Evolutionary conservation across 2,113 vertebrate genomes (phyloP), one percentile per base, ranked within the genome.

Genomic region (Epinephelus moara): DNA sequence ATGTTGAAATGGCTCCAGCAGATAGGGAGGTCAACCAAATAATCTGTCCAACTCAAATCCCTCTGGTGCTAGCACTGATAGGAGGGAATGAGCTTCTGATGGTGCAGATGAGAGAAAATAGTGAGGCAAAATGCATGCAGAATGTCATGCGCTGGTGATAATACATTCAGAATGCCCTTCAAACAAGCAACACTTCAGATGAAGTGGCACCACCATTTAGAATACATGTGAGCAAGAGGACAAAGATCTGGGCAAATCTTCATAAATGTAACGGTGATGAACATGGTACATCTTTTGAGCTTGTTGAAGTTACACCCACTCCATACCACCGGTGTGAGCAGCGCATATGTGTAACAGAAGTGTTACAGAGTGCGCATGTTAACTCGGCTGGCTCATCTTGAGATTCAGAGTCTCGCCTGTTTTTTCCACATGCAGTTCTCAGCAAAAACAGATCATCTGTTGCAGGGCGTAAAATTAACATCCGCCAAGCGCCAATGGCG

Each of bases 41-140:
- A 88, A 91, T 89, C 86, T 71, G 87, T 79, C 61, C 53, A 2
- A 71, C 82, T 88, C 70, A 84, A 75, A 85, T 85, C 86, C 80
- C 72, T 70, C 40, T 25, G 71, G 78, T 40, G 69, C 79, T 19
- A 3, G 30, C 9, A 33, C 71, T 27, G 78, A 89, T 61, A 59
- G 8, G 49, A 45, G 60, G 55, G 59, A 80, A 79, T 71, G 67
- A 84, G 89, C 71, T 74, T 86, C 86, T 82, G 69, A 77, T 85
- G 74, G 62, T 71, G 76, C 0, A 60, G 68, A 79, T 62, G 69
- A 78, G 30, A 57, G 25, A 64, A 55, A 27, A 70, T 4, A 21
- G 67, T 42, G 74, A 82, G 55, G 56, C 0, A 0, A 33, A 70
- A 70, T 25, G 30, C 56, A 60, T 33, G 53, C 5, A 30, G 33